A percentile compares a stretch with the other conserved stretches of the same genome.
Conservation (phyloP, 2,888 invertebrate genomes). For the Drosophila recens region DNA sequence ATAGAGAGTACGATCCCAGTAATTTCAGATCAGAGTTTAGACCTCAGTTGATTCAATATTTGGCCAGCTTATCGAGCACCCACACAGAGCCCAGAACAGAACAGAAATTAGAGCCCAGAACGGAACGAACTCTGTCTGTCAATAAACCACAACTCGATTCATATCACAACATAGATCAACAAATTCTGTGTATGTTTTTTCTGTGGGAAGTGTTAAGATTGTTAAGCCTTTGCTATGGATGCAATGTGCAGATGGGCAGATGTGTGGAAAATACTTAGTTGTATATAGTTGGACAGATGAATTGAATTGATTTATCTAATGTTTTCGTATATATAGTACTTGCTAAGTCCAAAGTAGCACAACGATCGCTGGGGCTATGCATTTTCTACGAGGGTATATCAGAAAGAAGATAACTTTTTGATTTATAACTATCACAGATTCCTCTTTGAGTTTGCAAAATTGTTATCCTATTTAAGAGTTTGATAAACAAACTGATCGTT, state of each 20-base stretch:
- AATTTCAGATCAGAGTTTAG: conserved; percentile 30
- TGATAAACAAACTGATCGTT: too few relatives aligned
- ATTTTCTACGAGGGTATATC: too few relatives aligned
- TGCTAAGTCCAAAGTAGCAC: background rate
- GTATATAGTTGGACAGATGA: background rate
- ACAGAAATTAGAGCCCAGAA: conserved; percentile 1
- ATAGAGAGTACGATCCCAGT: conserved; percentile 12
- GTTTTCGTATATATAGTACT: too few relatives aligned
- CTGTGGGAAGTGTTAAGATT: conserved; percentile 11
- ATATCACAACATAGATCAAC: conserved; percentile 49
- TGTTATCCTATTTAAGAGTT: background rate
- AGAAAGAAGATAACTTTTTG: too few relatives aligned
- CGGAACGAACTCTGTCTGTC: conserved; percentile 29
- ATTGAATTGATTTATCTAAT: conserved; percentile 6
- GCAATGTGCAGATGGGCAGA: conserved; percentile 27
- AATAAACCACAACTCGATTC: conserved; percentile 47
- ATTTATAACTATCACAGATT: too few relatives aligned
- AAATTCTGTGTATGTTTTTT: conserved; percentile 32
- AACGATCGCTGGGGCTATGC: background rate
- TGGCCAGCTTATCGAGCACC: conserved; percentile 69
- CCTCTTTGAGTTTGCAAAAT: too few relatives aligned
- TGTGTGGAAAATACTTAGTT: background rate
- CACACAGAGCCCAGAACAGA: conserved; percentile 33
- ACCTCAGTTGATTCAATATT: conserved; percentile 66
- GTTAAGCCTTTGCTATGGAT: conserved; percentile 39